These are phyloP conservation scores for Brachionus plicatilis DNA, from an alignment of 1,140 invertebrate genomes.

Conservation along the genomic window DNA sequence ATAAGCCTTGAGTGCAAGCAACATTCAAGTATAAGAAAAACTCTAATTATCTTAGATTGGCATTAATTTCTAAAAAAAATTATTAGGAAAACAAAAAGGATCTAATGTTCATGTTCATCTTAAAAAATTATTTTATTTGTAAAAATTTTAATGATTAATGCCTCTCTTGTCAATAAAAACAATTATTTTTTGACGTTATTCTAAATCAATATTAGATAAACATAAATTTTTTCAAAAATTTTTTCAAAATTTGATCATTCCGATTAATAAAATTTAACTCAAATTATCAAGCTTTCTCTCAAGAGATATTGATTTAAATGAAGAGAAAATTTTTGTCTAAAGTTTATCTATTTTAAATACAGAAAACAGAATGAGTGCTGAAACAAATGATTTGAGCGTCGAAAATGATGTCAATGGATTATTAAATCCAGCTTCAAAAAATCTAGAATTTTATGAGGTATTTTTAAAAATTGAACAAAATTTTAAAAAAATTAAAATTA, in stretches of 20 bases:
- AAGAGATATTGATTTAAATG: not conserved
- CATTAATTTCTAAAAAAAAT: not conserved
- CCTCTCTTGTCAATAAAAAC: not conserved
- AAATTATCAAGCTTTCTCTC: not conserved
- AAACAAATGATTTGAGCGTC: not conserved
- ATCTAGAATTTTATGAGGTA: conserved; percentile 11
- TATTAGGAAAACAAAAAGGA: not conserved
- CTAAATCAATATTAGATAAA: not conserved
- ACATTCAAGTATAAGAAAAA: not conserved
- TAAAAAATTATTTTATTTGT: not conserved
- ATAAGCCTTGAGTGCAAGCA: not conserved
- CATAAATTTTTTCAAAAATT: too few species aligned
- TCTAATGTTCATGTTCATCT: not conserved
- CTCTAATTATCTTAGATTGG: not conserved
- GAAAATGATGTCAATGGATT: not conserved
- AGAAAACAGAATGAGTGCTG: not conserved
- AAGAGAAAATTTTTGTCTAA: not conserved
- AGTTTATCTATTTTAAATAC: not conserved
- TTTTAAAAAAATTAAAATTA: not conserved
- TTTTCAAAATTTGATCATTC: too few species aligned
- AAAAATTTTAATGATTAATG: not conserved
- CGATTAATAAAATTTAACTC: too few species aligned
- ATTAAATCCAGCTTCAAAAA: not conserved
- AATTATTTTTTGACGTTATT: not conserved
- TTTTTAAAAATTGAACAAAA: not conserved